Evolutionary conservation across 1,140 invertebrate genomes (phyloP), one percentile per base, ranked within the genome.

Genomic region (Homarus americanus): DNA sequence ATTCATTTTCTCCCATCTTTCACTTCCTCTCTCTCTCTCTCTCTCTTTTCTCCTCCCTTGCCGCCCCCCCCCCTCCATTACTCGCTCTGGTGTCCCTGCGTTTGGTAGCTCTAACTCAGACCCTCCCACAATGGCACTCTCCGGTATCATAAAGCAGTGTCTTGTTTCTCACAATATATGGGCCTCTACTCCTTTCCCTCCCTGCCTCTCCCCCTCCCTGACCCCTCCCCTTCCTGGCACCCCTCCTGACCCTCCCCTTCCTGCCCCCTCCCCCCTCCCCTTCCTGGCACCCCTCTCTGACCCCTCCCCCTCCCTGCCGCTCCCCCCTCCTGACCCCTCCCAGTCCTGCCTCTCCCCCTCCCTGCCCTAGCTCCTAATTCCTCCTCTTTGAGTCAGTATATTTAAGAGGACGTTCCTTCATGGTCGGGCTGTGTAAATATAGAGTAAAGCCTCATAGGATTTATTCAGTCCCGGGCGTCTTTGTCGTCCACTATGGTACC

Each of bases 151-250:
- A 85, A 85, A 85, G 82, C 82, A 85, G 82, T 32, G 82, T 73
- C 82, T 85, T 85, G 82, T 85, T 85, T 85, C 82, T 73, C 82
- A 40, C 82, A 73, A 85, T 85, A n/a, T 85, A 85, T 85, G 82
- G 82, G 66, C 36, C 36, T n/a, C 40, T 44, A 58, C 15, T 69
- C 82, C 82, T 69, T 9, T 73, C 80, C n/a, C 58, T 69, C 36
- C 49, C 80, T 38, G 38, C 41, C 79, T 82, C 17, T 1, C 53
- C 41, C 79, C 58, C 17, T 1, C 53, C 53, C 36, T 40, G 49
- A 15, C 24, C 58, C 80, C 80, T 63, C n/a, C 36, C 49, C 80
- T 38, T 17, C 41, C 79, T 82, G 7, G 0, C 53, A n/a, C n/a
- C n/a, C n/a, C n/a, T n/a, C 53, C 36, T 40, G 49, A 15, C 36